Base-by-base conservation (phyloP, 2,113 vertebrate species). In the Ondatra zibethicus region DNA sequence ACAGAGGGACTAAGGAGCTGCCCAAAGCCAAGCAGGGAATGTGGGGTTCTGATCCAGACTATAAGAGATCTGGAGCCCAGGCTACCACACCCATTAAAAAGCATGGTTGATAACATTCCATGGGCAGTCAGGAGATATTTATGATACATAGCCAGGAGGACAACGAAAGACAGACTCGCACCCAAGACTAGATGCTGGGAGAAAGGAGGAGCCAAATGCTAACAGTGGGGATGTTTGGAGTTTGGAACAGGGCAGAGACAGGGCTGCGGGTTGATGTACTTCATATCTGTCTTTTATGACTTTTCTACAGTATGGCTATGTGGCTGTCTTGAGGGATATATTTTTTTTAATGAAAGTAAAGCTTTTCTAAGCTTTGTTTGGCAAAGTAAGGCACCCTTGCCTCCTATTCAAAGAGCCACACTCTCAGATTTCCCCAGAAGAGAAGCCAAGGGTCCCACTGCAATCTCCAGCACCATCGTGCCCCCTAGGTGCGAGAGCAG, bases 281-380 rank as follows among this genome's bases (percentile, higher is more conserved):
- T 91, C 42, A 39, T 88, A 33, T 90, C 72, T 21, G 21, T 50
- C 17, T 42, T 91, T 76, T 86, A 76, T 68, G 21, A 61, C 65
- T 93, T 94, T 89, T 80, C 81, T 73, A 42, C 36, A 82, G 7
- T 11, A 27, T 95, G 25, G 47, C 47, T 77, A 93, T 7, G 0
- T 75, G 89, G 72, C 21, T 39, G 36, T 50, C 33, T 50, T 47
- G 61, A 85, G 70, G 36, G 21, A 89, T 82, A 7, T 45, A 58
- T 88, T 91, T 89, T 86, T 77, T 78, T 93, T 0, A 96, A 95
- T 96, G 55, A 90, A 90, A 96, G 4, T 25, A 85, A 92, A 94
- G 42, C 81, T 92, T 95, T 72, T 47, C 33, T 29, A 72, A 95
- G 45, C n/a, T 86, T 84, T 84, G 82, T 33, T 82, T 70, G 87